phyloP scores from a whole-genome alignment of 1,140 invertebrate genomes.

The Drosophila elegans region DNA sequence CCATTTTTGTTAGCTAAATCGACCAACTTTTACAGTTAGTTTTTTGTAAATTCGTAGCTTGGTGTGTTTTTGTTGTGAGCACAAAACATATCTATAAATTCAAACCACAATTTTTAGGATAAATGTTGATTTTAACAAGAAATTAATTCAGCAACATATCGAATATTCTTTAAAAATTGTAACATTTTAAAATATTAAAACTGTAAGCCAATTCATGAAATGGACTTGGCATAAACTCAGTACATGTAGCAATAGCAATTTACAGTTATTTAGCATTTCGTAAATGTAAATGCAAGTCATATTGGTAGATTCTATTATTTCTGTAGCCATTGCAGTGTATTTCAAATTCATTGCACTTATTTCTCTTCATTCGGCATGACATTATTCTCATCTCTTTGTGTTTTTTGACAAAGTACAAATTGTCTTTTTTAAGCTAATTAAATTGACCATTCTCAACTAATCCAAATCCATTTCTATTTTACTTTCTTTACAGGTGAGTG shows the following conservation, averaged over 20 bases:
- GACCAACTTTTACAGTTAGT: too few relatives aligned
- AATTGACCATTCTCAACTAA: slow-evolving; percentile 5
- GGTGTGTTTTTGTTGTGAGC: too few relatives aligned
- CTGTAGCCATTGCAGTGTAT: too few relatives aligned
- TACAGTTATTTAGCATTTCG: slow-evolving; percentile 28
- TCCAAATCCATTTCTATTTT: slow-evolving; percentile 19
- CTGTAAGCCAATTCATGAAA: neutral
- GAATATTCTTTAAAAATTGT: too few relatives aligned
- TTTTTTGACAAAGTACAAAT: neutral
- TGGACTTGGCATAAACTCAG: neutral
- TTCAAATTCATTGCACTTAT: neutral
- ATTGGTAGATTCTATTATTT: slow-evolving; percentile 26
- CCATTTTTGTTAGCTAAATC: too few relatives aligned
- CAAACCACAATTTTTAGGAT: too few relatives aligned
- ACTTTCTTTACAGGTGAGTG: slow-evolving; percentile 47
- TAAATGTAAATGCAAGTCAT: slow-evolving; percentile 18
- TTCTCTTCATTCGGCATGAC: neutral
- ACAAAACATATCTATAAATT: too few relatives aligned
- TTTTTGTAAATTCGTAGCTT: too few relatives aligned
- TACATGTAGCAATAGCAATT: slow-evolving; percentile 31
- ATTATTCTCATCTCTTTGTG: neutral
- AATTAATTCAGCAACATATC: too few relatives aligned
- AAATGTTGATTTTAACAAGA: too few relatives aligned
- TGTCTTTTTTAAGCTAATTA: too few relatives aligned
- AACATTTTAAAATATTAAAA: neutral